Base-by-base conservation (phyloP, 2,797 vertebrate genomes). In the Miichthys miiuy region DNA sequence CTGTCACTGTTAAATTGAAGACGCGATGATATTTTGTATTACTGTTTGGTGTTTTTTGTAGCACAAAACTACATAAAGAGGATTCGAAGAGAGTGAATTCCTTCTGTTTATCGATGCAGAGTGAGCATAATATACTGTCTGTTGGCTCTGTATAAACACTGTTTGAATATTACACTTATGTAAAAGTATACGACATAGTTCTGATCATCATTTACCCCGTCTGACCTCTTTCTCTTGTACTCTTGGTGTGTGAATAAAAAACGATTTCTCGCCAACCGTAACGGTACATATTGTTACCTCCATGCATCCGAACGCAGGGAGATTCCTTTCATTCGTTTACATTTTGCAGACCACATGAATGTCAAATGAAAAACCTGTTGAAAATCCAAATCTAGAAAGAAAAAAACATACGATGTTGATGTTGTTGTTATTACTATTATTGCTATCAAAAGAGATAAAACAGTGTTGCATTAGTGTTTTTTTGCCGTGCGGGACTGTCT, bases 331-430 rank as follows among this genome's bases (percentile, higher is more conserved):
- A 89, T 93, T 73, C 65, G 94, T 96, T 95, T 95, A 95, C 94
- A 94, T 94, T 88, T 92, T 93, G 90, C 87, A 94, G 95, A 96
- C 95, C 93, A 90, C 89, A 83, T 95, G 95, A 95, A 95, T 96
- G 95, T 95, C 81, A 68, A 91, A 83, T 70, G n/a, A 84, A 85
- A 87, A 85, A 88, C 65, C 62, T 87, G 80, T 85, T 80, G 79
- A 88, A 82, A 91, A 80, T 79, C 83, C 86, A 91, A 93, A 93
- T 84, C 11, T 70, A 84, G 56, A 58, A 84, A 84, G 74, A 83
- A 72, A 78, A 42, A 38, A 50, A 46, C 17, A 79, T 70, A 75
- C 20, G 56, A 60, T 67, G 38, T 82, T 69, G 80, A 84, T 86
- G 77, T 87, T 89, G 85, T 89, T 85, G 70, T 82, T 87, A 81